Evolutionary conservation across 2,113 vertebrate species (phyloP), one percentile per base, ranked within the genome.

Genomic region (Symphodus melops): DNA sequence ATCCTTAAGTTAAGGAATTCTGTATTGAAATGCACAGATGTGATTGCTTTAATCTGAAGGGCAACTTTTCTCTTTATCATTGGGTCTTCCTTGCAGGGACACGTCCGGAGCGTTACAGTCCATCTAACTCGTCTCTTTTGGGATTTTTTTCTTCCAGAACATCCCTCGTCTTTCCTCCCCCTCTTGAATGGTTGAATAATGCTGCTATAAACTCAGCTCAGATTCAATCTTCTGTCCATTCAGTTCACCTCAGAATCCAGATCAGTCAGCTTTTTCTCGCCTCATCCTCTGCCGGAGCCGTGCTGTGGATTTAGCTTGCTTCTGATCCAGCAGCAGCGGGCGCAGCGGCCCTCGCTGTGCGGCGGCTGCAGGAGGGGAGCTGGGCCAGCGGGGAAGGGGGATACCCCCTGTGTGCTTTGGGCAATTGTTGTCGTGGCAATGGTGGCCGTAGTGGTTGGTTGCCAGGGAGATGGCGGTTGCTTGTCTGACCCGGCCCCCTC

Each of bases 401-500:
- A 80, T 70, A 66, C 80, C 87, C 83, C 76, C 75, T 55, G 44
- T 54, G 83, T 88, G 83, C 7, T 58, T 76, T 75, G 64, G 21
- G 74, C 80, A 89, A 89, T 91, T 92, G 92, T 93, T 92, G 90
- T 93, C 75, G 88, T 90, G 89, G 91, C 85, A 81, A 93, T 92
- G 87, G 88, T 87, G 85, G 85, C 82, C 76, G 76, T 79, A 81
- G 91, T 33, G 78, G 70, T 51, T 88, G 90, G 91, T 92, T 92
- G 87, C 89, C 89, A 89, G 81, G 91, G 90, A 89, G 88, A 93
- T 88, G 88, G 89, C 76, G 86, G 88, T 88, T 87, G 90, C 89
- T 90, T 90, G 90, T 93, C 90, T 92, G 91, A 93, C 92, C 92
- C 54, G 89, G 88, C 88, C 88, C 89, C 87, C 84, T 90, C 66